Evolutionary conservation across 2,888 invertebrate species (phyloP).

Genomic region (Platerodrilus igneus): DNA sequence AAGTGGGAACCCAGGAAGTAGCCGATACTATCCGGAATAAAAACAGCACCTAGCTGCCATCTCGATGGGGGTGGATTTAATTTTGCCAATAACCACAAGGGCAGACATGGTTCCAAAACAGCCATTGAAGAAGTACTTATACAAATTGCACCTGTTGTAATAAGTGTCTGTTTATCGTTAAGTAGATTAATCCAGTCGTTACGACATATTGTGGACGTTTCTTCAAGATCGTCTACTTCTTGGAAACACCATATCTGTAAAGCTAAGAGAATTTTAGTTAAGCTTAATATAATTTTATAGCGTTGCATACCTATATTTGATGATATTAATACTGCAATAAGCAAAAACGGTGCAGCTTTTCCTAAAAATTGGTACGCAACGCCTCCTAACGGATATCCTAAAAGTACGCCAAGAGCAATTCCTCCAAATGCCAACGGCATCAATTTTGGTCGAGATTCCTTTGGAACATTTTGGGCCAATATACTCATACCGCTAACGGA

Average conservation of each 20-base stretch:
- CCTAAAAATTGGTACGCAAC: constrained; percentile 71
- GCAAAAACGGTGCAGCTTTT: constrained; percentile 68
- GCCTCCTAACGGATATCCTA: constrained; percentile 79
- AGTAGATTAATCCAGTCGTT: constrained; percentile 56
- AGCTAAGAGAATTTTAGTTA: constrained; percentile 26
- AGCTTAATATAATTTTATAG: constrained; percentile 18
- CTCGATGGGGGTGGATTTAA: constrained; percentile 62
- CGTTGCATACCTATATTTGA: constrained; percentile 54
- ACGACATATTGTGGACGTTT: constrained; percentile 19
- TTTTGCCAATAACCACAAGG: constrained; percentile 71
- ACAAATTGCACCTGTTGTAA: constrained; percentile 66
- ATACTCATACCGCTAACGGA: constrained; percentile 78
- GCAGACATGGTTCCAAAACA: constrained; percentile 75
- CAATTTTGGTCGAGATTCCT: constrained; percentile 58
- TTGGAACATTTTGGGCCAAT: constrained; percentile 59
- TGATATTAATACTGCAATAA: constrained; percentile 59
- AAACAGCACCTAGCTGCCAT: constrained; percentile 77
- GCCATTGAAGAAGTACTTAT: constrained; percentile 79
- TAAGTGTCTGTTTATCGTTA: constrained; percentile 59
- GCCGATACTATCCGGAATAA: constrained; percentile 80
- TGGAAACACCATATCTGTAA: constrained; percentile 34
- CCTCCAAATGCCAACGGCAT: constrained; percentile 81
- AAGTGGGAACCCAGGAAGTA: constrained; percentile 78
- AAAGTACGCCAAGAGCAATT: constrained; percentile 72
- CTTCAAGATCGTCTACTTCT: constrained; percentile 19